phyloP scores from a whole-genome alignment of 2,797 vertebrate genomes.

The Hippopotamyrus pictus region DNA sequence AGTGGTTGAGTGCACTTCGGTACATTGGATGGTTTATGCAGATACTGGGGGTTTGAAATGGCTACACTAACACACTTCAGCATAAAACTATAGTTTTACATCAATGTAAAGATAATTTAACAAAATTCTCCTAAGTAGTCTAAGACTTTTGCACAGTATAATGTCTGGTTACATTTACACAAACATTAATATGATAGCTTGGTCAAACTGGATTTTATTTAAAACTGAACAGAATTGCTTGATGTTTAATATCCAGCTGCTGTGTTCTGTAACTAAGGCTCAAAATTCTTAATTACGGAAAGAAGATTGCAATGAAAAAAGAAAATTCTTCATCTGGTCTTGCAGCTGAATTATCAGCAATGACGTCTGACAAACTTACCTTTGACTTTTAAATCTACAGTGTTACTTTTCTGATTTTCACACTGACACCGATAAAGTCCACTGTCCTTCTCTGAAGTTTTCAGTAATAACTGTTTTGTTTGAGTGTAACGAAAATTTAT shows the following conservation, averaged over 20 bases:
- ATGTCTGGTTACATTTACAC: neutral
- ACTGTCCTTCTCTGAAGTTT: neutral
- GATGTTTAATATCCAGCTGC: neutral
- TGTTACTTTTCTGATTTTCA: neutral
- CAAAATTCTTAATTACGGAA: neutral
- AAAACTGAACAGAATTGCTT: neutral
- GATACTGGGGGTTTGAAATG: neutral
- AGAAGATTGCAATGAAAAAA: neutral
- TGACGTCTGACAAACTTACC: neutral
- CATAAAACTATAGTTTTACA: neutral
- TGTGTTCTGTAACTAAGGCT: neutral
- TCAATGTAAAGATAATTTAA: neutral
- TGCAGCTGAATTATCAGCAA: neutral
- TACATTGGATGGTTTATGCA: neutral
- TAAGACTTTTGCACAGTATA: neutral
- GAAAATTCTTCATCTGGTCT: neutral
- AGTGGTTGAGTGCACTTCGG: neutral
- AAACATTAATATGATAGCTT: neutral
- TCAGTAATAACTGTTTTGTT: neutral
- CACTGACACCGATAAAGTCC: neutral
- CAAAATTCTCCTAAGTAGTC: neutral
- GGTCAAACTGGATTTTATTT: neutral
- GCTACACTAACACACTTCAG: neutral
- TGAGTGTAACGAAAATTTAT: neutral
- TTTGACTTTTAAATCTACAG: neutral